Percentiles rank a stretch among this genome's conserved stretches.
Conservation (phyloP, 2,113 vertebrate genomes). For the Mugil cephalus region DNA sequence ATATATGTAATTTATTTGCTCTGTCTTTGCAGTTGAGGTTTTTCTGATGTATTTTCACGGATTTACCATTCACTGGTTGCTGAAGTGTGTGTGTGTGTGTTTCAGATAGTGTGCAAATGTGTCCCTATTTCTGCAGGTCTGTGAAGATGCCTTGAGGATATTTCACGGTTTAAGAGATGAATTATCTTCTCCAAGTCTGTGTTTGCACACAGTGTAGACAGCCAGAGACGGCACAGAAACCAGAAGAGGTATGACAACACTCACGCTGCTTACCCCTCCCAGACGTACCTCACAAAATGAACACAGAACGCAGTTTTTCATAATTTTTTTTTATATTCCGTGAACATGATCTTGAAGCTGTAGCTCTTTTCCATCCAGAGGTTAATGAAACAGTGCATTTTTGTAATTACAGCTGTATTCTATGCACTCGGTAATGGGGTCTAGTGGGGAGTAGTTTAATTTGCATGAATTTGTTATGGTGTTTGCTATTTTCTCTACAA, state of each 20-base stretch:
- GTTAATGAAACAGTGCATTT: conserved; percentile 17
- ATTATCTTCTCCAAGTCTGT: conserved; percentile 34
- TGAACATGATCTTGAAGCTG: background rate
- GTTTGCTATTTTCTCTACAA: conserved; percentile 8
- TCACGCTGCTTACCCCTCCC: background rate
- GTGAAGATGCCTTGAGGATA: conserved; percentile 51
- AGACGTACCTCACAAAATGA: conserved; percentile 6
- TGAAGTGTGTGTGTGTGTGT: background rate
- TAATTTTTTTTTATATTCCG: background rate
- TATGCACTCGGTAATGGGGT: conserved; percentile 6
- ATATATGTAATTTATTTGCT: background rate
- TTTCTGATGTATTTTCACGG: conserved; percentile 5
- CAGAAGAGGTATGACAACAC: conserved; percentile 6
- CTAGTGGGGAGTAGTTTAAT: conserved; percentile 20
- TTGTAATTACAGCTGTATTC: conserved; percentile 16
- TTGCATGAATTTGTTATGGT: conserved; percentile 7
- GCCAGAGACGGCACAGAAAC: conserved; percentile 15
- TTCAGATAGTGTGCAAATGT: conserved; percentile 6
- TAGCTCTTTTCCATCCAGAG: background rate
- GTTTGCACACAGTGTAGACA: conserved; percentile 33
- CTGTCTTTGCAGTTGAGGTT: background rate
- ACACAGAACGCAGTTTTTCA: background rate
- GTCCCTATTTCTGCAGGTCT: conserved; percentile 42
- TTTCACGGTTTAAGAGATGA: conserved; percentile 45
- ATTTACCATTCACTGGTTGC: conserved; percentile 13